These are phyloP conservation scores for Spheniscus mendiculus DNA, from an alignment of 2,113 vertebrate species.

Conservation along the genomic window DNA sequence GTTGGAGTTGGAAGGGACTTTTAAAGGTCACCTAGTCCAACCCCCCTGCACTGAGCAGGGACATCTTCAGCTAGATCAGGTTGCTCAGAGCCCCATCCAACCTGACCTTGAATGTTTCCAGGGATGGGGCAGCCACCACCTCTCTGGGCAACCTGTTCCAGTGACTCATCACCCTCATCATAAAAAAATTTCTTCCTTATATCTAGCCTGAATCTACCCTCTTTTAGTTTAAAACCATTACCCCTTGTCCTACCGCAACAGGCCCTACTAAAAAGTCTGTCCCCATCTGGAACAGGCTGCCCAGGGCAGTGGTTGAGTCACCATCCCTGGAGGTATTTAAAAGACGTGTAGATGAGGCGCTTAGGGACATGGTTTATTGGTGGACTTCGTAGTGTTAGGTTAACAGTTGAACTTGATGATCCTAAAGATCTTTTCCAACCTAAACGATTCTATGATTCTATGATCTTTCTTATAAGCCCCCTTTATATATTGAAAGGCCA, in stretches of 20 bases:
- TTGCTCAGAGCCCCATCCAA: background rate
- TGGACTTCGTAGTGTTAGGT: too few species aligned
- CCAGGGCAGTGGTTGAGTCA: background rate
- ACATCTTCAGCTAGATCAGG: background rate
- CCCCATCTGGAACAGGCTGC: background rate
- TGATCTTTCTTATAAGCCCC: background rate
- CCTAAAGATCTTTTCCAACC: background rate
- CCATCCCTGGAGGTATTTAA: background rate
- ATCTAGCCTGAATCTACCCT: background rate
- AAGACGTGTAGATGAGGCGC: background rate
- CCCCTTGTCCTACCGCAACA: background rate
- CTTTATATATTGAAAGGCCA: background rate
- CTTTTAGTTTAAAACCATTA: background rate
- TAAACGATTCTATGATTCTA: background rate
- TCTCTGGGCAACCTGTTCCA: background rate
- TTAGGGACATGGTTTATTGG: background rate
- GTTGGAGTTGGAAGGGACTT: background rate
- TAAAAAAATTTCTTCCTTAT: background rate
- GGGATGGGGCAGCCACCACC: too few species aligned
- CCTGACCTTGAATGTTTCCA: background rate
- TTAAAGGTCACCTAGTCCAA: background rate
- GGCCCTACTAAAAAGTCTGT: background rate
- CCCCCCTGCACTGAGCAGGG: fast-evolving
- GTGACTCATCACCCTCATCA: fast-evolving
- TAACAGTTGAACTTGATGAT: background rate